These are phyloP conservation scores for Atrichornis clamosus DNA, from an alignment of 2,113 vertebrate genomes.

Conservation along the genomic window DNA sequence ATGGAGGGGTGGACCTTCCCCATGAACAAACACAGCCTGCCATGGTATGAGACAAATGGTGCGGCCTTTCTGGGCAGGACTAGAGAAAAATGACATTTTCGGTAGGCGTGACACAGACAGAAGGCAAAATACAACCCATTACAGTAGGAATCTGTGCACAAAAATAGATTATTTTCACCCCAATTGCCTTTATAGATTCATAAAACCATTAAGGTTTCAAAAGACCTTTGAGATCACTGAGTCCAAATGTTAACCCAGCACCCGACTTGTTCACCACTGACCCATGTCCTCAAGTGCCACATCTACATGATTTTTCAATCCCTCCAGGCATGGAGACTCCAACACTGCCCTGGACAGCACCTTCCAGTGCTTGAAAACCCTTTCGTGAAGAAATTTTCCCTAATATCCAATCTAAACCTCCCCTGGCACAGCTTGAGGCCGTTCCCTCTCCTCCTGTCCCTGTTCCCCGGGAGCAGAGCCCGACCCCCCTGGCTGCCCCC, in stretches of 20 bases:
- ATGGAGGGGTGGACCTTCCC: neutral
- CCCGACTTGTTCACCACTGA: neutral
- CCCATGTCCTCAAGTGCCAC: neutral
- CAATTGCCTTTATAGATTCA: fast-evolving
- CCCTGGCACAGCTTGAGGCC: fast-evolving
- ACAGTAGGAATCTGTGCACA: neutral
- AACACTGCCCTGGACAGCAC: neutral
- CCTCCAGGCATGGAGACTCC: too few species aligned
- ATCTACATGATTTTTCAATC: neutral
- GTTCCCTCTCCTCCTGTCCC: fast-evolving
- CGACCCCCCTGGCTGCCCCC: fast-evolving
- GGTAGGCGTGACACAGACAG: neutral
- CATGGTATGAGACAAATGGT: neutral
- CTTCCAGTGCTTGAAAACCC: fast-evolving
- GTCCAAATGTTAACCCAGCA: neutral
- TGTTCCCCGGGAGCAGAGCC: neutral
- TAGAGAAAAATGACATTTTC: neutral
- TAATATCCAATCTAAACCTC: neutral
- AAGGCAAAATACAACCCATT: neutral
- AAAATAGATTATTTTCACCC: neutral
- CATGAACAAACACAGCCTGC: neutral
- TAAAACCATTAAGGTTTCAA: neutral
- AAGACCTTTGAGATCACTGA: neutral
- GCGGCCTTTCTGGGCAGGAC: neutral
- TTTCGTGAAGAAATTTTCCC: neutral